Percentiles rank a stretch among this genome's conserved stretches.
These are phyloP conservation scores for Oedothorax gibbosus DNA, from an alignment of 1,140 invertebrate genomes.

Conservation along the genomic window DNA sequence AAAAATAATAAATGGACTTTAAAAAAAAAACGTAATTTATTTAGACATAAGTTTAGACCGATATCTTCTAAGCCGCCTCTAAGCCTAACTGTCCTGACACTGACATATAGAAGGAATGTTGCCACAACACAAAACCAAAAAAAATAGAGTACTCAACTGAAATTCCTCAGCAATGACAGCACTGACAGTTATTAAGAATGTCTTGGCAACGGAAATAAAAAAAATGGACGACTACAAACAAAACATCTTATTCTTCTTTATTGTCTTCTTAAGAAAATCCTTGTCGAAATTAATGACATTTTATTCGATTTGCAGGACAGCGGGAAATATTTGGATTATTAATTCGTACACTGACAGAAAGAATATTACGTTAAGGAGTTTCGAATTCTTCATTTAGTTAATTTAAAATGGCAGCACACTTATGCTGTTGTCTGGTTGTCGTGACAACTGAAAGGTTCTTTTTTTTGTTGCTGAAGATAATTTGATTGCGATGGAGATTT, in stretches of 20 bases:
- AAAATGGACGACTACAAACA: background rate
- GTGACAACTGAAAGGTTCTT: constrained; percentile 9
- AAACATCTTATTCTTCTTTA: background rate
- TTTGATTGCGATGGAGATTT: too few relatives aligned
- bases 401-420: constrained; percentile 34
- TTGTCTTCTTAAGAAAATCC: background rate
- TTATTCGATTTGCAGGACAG: background rate
- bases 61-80: too few relatives aligned
- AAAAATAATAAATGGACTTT: too few relatives aligned
- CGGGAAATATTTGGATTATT: constrained; percentile 4
- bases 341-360: constrained; percentile 10
- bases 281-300: constrained; percentile 45
- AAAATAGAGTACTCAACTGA: constrained; percentile 17
- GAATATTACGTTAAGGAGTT: constrained; percentile 32
- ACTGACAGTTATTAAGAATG: constrained; percentile 56
- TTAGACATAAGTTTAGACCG: too few relatives aligned
- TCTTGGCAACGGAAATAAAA: background rate
- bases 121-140: constrained; percentile 18
- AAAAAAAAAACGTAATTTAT: too few relatives aligned
- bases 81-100: background rate
- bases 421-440: constrained; percentile 13
- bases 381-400: constrained; percentile 31
- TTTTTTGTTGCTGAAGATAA: background rate
- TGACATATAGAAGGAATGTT: constrained; percentile 24
- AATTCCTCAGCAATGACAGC: constrained; percentile 1